Base-by-base conservation (phyloP, 2,888 invertebrate genomes). In the Disparrhopalites patrizii region DNA sequence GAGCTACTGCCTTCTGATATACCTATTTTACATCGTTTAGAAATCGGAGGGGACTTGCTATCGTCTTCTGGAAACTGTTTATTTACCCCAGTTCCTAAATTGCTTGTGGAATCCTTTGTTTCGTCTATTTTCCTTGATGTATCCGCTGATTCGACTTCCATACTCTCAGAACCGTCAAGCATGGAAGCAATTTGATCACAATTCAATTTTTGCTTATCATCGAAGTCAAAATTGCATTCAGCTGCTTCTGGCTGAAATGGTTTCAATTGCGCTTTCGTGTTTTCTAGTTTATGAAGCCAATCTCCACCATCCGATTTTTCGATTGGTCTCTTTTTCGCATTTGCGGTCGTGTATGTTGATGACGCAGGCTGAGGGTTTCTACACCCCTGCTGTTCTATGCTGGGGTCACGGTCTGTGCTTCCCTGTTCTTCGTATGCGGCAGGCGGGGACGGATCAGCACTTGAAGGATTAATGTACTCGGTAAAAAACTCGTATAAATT, bases 401-500 rank as follows among this genome's bases (percentile, higher is more conserved):
- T 25, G 23, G 20, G 20, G 15, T 43, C n/a, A 20, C 43, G 5
- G 43, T 5, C 43, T 10, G 8, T 7, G 15, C n/a, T 20, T 43
- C 5, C 20, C n/a, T 23, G 25, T 23, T n/a, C 23, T n/a, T n/a
- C n/a, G n/a, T n/a, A n/a, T n/a, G 50, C 23, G 50, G 8, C 50
- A 4, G 52, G 25, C 18, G 13, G 15, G 13, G 13, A 7, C 18
- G 52, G 23, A 10, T 30, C 52, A 15, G 8, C n/a, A 18, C 28
- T 30, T 13, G 54, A 31, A 2, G 27, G 3, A 20, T 38, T 20
- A 25, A 23, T 50, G 43, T 62, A 69, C 23, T 68, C 56, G 7
- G 31, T 31, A 13, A 66, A 57, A 55, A 72, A 72, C 28, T 72
- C 68, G 38, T 47, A 57, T 8, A 72, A 30, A 7, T 65, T 54